Conservation (phyloP, 2,888 invertebrate genomes). For the Panopea generosa region DNA sequence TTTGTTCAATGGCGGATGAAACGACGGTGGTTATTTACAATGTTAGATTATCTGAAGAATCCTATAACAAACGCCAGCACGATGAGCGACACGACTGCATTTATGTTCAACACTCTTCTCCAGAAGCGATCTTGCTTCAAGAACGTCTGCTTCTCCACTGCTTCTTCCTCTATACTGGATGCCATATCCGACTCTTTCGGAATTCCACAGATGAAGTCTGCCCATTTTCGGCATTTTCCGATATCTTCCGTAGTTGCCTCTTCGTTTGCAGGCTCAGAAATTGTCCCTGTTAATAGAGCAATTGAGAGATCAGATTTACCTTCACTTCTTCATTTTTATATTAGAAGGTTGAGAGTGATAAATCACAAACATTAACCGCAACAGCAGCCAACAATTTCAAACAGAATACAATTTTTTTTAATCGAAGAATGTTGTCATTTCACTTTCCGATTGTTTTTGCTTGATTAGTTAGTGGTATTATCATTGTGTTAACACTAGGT, state of each 20-base stretch:
- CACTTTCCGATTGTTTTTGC: too few relatives aligned
- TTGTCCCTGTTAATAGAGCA: neutral
- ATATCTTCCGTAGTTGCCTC: slow-evolving; percentile 17
- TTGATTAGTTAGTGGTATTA: too few relatives aligned
- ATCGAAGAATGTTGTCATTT: too few relatives aligned
- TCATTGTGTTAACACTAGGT: too few relatives aligned
- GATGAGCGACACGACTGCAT: slow-evolving; percentile 71
- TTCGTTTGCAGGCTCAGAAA: slow-evolving; percentile 3
- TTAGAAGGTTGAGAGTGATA: too few relatives aligned
- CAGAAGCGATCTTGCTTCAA: slow-evolving; percentile 68
- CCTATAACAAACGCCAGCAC: slow-evolving; percentile 75
- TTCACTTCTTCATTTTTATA: too few relatives aligned
- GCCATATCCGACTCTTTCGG: slow-evolving; percentile 53
- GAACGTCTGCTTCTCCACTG: slow-evolving; percentile 60
- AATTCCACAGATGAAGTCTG: slow-evolving; percentile 73
- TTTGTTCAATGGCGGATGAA: too few relatives aligned
- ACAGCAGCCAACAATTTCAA: too few relatives aligned
- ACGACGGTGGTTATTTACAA: too few relatives aligned
- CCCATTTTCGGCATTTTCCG: slow-evolving; percentile 59
- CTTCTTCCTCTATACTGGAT: slow-evolving; percentile 60
- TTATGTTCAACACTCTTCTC: slow-evolving; percentile 71
- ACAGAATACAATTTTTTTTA: too few relatives aligned
- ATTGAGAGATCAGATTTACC: too few relatives aligned
- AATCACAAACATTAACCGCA: too few relatives aligned
- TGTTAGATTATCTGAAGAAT: slow-evolving; percentile 67